These are phyloP conservation scores for Oxyteleia sp. DNA, from an alignment of 2,888 invertebrate genomes.

Conservation along the genomic window DNA sequence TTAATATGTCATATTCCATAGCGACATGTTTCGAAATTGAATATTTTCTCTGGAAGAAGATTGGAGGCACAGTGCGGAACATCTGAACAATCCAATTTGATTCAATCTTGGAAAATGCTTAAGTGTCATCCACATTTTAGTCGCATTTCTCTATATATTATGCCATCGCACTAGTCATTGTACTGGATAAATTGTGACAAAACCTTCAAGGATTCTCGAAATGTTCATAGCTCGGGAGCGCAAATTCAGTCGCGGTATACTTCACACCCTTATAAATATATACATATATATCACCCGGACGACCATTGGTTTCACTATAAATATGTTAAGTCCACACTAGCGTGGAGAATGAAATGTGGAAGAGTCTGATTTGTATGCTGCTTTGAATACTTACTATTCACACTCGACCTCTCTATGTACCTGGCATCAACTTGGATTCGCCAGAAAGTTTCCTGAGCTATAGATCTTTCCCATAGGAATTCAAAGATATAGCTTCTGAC, in stretches of 20 bases:
- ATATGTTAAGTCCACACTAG: constrained; percentile 48
- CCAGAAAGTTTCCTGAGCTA: constrained; percentile 28
- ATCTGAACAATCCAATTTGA: neutral
- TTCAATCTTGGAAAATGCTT: neutral
- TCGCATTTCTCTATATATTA: neutral
- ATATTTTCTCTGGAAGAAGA: neutral
- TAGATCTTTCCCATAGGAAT: constrained; percentile 32
- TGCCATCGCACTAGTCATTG: neutral
- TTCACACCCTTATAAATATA: constrained; percentile 29
- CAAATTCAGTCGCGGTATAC: constrained; percentile 15
- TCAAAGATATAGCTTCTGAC: constrained; percentile 1
- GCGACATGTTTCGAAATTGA: neutral
- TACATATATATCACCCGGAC: constrained; percentile 20
- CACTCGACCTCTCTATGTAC: constrained; percentile 23
- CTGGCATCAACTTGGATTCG: constrained; percentile 32
- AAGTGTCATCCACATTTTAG: neutral
- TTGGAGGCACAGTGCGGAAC: neutral
- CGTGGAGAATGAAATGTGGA: constrained; percentile 50
- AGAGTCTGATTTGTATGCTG: constrained; percentile 45
- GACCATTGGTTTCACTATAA: constrained; percentile 49
- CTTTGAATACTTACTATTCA: constrained; percentile 34
- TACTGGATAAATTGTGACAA: neutral
- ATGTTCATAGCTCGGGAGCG: neutral
- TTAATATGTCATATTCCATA: too few relatives aligned
- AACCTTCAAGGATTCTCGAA: constrained; percentile 9